phyloP scores from a whole-genome alignment of 23 tunicate genomes.

The Clavelina lepadiformis region DNA sequence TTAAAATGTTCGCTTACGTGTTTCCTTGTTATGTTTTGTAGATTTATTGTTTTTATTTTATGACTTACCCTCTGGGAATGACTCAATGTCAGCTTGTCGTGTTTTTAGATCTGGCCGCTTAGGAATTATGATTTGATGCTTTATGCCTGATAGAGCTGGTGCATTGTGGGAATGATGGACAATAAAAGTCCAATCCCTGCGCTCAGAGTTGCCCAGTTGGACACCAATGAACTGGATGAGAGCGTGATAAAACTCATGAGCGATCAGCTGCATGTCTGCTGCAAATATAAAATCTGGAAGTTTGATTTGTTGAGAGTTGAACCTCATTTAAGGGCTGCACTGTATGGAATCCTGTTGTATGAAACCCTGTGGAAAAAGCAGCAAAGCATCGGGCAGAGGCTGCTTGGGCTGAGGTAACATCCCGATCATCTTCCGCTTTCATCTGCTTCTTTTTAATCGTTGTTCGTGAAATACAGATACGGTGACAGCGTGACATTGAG shows the following conservation, averaged over 20 bases:
- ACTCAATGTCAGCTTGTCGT: too few species aligned
- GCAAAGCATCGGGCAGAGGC: slow-evolving; percentile 62
- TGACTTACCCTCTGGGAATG: too few species aligned
- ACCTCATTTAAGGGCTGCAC: slow-evolving; percentile 22
- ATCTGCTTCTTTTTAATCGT: background rate
- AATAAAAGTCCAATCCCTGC: slow-evolving; percentile 13
- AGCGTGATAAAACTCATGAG: slow-evolving; percentile 17
- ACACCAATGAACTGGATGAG: slow-evolving; percentile 30
- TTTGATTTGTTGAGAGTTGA: slow-evolving; percentile 9
- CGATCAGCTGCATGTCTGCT: slow-evolving; percentile 21
- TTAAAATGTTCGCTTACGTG: too few species aligned
- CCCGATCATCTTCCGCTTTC: too few species aligned
- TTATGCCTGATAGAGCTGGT: too few species aligned
- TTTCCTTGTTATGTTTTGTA: too few species aligned
- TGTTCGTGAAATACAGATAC: slow-evolving; percentile 1
- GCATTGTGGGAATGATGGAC: too few species aligned
- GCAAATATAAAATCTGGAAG: slow-evolving; percentile 1
- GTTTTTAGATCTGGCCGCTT: too few species aligned
- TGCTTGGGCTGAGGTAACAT: slow-evolving; percentile 38
- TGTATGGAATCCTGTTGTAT: slow-evolving; percentile 39
- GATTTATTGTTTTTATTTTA: too few species aligned
- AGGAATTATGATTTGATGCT: too few species aligned
- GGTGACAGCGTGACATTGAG: background rate
- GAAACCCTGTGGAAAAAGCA: slow-evolving; percentile 20
- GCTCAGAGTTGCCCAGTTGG: slow-evolving; percentile 62